These are phyloP conservation scores for Bufo gargarizans DNA, from an alignment of 2,113 vertebrate genomes.

Conservation along the genomic window DNA sequence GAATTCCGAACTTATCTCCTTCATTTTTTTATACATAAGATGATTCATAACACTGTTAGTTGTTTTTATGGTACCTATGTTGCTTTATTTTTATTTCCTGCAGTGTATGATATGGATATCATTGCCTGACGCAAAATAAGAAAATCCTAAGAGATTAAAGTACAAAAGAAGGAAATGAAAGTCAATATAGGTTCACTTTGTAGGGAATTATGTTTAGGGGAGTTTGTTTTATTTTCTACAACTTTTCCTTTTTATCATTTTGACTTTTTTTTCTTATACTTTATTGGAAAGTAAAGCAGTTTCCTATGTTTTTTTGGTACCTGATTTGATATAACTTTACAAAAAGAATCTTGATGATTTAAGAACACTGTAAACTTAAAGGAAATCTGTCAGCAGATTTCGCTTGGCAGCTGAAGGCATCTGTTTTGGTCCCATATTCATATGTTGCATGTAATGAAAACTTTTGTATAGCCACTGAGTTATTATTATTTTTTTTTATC, in stretches of 20 bases:
- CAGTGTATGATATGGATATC: slow-evolving; percentile 35
- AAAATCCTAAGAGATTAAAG: slow-evolving; percentile 37
- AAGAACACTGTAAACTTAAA: too few relatives aligned
- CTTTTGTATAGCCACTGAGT: too few relatives aligned
- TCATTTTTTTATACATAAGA: slow-evolving; percentile 41
- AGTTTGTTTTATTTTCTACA: background rate
- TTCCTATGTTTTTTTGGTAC: too few relatives aligned
- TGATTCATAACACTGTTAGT: slow-evolving; percentile 44
- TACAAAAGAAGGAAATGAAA: slow-evolving; percentile 14
- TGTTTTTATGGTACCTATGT: slow-evolving; percentile 51
- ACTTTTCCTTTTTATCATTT: background rate
- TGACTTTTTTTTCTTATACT: too few relatives aligned
- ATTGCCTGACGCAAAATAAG: slow-evolving; percentile 49
- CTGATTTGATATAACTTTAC: too few relatives aligned
- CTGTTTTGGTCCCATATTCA: too few relatives aligned
- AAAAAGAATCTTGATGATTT: too few relatives aligned
- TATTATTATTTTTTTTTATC: too few relatives aligned
- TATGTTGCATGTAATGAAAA: too few relatives aligned
- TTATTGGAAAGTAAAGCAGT: too few relatives aligned
- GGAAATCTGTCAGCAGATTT: too few relatives aligned
- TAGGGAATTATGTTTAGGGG: background rate
- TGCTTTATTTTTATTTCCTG: slow-evolving; percentile 46
- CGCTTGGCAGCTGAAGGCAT: too few relatives aligned
- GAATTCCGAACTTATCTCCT: slow-evolving; percentile 55
- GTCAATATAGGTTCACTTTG: slow-evolving; percentile 27